phyloP scores from a whole-genome alignment of 2,888 invertebrate genomes.

The Meteorus colon region DNA sequence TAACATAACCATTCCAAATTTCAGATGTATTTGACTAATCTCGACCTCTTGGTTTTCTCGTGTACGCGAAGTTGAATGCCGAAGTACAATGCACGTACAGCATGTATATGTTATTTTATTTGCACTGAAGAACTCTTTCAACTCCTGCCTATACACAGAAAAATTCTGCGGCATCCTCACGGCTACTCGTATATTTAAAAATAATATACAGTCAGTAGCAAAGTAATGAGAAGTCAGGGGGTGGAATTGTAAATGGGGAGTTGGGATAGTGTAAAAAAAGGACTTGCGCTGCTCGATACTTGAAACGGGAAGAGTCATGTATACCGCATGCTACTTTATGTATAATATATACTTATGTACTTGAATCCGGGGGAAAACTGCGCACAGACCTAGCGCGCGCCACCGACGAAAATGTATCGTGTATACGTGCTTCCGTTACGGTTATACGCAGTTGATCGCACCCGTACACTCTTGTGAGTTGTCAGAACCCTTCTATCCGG shows the following conservation, averaged over 20 bases:
- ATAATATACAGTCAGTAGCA: conserved; percentile 47
- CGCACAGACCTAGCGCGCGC: conserved; percentile 39
- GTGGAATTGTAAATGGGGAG: conserved; percentile 48
- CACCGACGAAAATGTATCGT: conserved; percentile 30
- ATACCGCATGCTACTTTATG: conserved; percentile 40
- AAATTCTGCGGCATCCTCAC: conserved; percentile 36
- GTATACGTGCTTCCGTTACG: conserved; percentile 33
- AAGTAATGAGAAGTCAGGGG: conserved; percentile 50
- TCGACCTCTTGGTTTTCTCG: too few relatives aligned
- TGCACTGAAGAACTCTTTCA: not conserved
- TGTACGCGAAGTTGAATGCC: too few relatives aligned
- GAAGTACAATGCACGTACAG: too few relatives aligned
- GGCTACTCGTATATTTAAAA: conserved; percentile 6
- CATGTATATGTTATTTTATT: too few relatives aligned
- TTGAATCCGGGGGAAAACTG: conserved; percentile 19
- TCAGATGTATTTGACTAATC: too few relatives aligned
- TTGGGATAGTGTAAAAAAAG: conserved; percentile 44
- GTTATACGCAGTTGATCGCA: conserved; percentile 42
- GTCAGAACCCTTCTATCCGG: conserved; percentile 26
- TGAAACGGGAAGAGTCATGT: conserved; percentile 49
- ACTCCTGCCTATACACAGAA: not conserved
- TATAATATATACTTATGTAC: conserved; percentile 45
- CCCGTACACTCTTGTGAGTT: conserved; percentile 16
- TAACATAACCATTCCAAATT: too few relatives aligned
- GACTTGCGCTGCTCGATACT: conserved; percentile 56